A percentile compares a stretch with the other conserved stretches of the same genome.
Evolutionary conservation across 2,113 vertebrate genomes (phyloP).

Genomic region (Elephas maximus): DNA sequence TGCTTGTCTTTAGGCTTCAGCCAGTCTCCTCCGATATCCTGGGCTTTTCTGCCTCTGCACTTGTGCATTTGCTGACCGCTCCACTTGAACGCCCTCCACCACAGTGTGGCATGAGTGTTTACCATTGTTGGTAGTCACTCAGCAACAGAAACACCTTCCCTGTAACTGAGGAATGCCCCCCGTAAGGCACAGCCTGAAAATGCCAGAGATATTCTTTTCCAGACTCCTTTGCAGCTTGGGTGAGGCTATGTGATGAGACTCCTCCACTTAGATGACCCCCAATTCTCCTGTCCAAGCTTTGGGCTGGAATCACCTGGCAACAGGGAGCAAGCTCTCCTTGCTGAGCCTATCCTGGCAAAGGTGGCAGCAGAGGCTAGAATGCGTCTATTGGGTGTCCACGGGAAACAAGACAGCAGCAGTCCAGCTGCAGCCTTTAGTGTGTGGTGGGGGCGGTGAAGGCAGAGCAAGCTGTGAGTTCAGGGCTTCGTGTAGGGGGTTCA

Average conservation of each 20-base stretch:
- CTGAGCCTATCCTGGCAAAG: background rate
- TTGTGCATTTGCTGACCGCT: background rate
- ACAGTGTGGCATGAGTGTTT: background rate
- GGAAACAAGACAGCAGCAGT: background rate
- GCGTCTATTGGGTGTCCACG: accelerated
- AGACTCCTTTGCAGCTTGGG: background rate
- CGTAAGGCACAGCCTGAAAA: background rate
- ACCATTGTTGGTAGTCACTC: background rate
- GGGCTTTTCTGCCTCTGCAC: background rate
- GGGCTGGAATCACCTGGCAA: background rate
- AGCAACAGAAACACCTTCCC: background rate
- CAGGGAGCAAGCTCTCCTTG: background rate
- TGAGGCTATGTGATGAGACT: background rate
- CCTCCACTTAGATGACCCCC: background rate
- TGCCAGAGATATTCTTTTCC: background rate
- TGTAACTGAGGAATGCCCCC: background rate
- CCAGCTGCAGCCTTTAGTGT: background rate
- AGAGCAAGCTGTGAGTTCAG: background rate
- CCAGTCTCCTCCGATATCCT: background rate
- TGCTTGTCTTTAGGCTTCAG: background rate
- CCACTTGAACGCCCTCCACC: background rate
- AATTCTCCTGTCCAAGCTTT: background rate
- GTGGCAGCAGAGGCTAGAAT: background rate
- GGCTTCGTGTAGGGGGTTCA: background rate
- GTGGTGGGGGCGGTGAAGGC: no score